Evolutionary conservation across 1,140 invertebrate species (phyloP).

Genomic region (Zeugodacus cucurbitae): DNA sequence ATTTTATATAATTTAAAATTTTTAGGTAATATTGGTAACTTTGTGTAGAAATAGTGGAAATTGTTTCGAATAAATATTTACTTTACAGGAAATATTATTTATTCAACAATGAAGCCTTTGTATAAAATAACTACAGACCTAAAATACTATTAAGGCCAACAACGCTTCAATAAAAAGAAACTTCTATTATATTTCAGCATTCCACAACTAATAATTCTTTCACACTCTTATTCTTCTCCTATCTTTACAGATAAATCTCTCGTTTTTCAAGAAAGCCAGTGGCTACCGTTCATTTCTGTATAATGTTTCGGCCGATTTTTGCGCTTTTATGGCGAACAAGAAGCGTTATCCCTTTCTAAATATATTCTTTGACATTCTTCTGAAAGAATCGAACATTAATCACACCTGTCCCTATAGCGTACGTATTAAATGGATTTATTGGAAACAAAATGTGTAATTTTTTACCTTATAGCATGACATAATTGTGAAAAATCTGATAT

Average conservation of each 20-base stretch:
- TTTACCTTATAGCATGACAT: conserved; percentile 50
- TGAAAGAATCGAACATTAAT: conserved; percentile 6
- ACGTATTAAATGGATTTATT: background rate
- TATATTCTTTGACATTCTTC: background rate
- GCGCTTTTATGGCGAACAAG: conserved; percentile 15
- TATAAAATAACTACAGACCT: background rate
- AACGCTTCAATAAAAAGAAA: no score
- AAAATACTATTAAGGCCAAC: no score
- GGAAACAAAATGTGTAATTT: background rate
- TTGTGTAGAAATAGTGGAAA: no score
- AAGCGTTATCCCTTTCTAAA: background rate
- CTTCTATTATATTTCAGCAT: no score
- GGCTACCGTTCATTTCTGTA: conserved; percentile 27
- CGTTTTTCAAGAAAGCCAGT: conserved; percentile 1
- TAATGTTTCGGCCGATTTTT: conserved; percentile 12
- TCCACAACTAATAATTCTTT: no score
- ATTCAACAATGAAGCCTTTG: no score
- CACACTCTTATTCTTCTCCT: no score
- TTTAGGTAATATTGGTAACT: no score
- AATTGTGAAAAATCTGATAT: conserved; percentile 52
- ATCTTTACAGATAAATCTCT: conserved; percentile 15
- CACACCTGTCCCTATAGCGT: conserved; percentile 35
- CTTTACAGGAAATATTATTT: no score
- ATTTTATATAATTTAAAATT: no score
- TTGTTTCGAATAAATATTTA: no score